Conservation (phyloP, 2,113 vertebrate genomes). For the Bufo bufo region DNA sequence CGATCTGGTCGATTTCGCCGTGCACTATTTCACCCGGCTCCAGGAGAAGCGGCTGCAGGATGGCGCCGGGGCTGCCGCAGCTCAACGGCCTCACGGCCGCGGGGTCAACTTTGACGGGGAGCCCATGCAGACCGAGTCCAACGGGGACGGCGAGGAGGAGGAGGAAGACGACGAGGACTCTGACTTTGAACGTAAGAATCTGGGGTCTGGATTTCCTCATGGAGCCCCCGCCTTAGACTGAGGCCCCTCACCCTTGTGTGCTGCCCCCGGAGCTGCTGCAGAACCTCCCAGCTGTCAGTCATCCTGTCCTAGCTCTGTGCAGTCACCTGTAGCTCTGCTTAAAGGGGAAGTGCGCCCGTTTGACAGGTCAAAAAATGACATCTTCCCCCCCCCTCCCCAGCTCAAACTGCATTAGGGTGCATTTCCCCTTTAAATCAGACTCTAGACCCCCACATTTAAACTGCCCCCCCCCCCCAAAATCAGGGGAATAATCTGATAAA, state of each 20-base stretch:
- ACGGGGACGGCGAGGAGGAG: constrained; percentile 78
- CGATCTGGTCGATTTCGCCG: constrained; percentile 93
- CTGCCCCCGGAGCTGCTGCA: background rate
- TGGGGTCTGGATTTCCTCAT: background rate
- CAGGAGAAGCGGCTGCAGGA: constrained; percentile 82
- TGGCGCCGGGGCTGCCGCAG: constrained; percentile 65
- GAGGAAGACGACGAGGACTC: constrained; percentile 78
- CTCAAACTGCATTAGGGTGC: no score
- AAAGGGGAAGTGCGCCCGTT: no score
- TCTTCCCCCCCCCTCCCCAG: no score
- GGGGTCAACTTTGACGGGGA: constrained; percentile 81
- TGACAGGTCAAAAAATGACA: no score
- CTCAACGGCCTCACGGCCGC: constrained; percentile 66
- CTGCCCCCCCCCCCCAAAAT: no score
- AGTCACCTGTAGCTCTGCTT: no score
- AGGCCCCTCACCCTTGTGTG: background rate
- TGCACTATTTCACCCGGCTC: constrained; percentile 91
- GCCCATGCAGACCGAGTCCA: constrained; percentile 86
- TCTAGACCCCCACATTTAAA: no score
- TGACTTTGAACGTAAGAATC: constrained; percentile 88
- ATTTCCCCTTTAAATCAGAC: no score
- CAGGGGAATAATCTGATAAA: no score
- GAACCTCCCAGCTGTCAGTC: constrained; percentile 4
- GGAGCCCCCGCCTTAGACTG: no score
- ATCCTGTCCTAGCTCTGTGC: background rate